phyloP scores from a whole-genome alignment of 2,113 vertebrate genomes.

The Acrocephalus kingi region DNA sequence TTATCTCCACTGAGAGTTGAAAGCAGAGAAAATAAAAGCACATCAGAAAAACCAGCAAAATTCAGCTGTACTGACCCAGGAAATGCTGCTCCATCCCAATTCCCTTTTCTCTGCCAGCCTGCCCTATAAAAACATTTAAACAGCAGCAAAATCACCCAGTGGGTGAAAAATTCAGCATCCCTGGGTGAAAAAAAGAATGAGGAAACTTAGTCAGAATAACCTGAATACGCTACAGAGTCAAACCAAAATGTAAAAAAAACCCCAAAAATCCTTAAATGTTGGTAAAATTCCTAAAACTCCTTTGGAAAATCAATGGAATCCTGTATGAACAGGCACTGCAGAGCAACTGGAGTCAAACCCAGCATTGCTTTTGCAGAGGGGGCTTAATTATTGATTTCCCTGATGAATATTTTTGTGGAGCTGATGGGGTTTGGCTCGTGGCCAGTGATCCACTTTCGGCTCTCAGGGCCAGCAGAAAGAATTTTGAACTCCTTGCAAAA shows the following conservation, averaged over 20 bases:
- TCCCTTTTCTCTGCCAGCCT: not conserved
- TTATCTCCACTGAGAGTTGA: not conserved
- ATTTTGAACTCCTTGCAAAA: not conserved
- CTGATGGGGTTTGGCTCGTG: not conserved
- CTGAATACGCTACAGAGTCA: not conserved
- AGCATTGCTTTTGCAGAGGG: not conserved
- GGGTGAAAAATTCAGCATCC: not conserved
- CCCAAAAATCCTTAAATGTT: not conserved
- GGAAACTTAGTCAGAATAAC: not conserved
- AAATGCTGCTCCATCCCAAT: not conserved
- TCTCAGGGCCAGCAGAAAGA: not conserved
- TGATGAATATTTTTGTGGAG: not conserved
- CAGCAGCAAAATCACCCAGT: not conserved
- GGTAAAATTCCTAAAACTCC: not conserved
- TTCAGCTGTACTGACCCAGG: not conserved
- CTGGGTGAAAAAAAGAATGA: not conserved
- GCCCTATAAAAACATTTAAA: not conserved
- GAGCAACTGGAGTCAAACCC: not conserved
- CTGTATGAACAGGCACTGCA: not conserved
- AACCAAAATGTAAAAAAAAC: not conserved
- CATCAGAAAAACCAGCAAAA: not conserved
- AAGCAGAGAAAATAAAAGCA: not conserved
- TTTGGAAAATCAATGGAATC: not conserved
- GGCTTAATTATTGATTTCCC: conserved; percentile 39
- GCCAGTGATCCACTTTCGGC: not conserved